These are phyloP conservation scores for Trachythela sp. DNA, from an alignment of 64 coral and sea anemone genomes.

Conservation along the genomic window DNA sequence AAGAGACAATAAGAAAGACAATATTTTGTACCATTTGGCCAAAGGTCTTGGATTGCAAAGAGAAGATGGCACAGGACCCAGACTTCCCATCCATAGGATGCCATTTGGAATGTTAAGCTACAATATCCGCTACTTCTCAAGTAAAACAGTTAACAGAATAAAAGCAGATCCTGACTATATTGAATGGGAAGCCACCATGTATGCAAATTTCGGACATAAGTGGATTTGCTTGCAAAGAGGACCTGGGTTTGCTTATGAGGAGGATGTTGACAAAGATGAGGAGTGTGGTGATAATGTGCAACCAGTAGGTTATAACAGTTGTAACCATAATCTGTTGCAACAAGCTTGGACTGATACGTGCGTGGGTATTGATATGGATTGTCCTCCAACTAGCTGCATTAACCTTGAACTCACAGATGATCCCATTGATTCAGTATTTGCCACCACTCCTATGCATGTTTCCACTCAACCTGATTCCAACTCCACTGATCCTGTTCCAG, in stretches of 20 bases:
- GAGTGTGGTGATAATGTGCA: neutral
- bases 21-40: neutral
- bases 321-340: neutral
- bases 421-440: no score
- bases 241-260: conserved; percentile 3
- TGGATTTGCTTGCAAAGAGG: neutral
- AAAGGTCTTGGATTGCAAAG: neutral
- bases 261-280: neutral
- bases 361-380: no score
- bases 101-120: neutral
- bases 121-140: neutral
- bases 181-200: conserved; percentile 1
- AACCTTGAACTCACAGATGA: no score
- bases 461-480: no score
- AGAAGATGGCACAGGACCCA: neutral
- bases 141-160: neutral
- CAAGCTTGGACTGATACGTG: neutral
- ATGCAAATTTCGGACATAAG: neutral
- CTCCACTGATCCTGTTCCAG: no score
- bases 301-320: neutral
- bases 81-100: neutral
- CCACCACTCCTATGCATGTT: no score
- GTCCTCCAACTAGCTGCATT: no score
- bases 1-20: neutral
- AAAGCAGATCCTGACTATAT: conserved; percentile 3